Conservation (phyloP, 1,140 invertebrate genomes). For the Drosophila nasuta region DNA sequence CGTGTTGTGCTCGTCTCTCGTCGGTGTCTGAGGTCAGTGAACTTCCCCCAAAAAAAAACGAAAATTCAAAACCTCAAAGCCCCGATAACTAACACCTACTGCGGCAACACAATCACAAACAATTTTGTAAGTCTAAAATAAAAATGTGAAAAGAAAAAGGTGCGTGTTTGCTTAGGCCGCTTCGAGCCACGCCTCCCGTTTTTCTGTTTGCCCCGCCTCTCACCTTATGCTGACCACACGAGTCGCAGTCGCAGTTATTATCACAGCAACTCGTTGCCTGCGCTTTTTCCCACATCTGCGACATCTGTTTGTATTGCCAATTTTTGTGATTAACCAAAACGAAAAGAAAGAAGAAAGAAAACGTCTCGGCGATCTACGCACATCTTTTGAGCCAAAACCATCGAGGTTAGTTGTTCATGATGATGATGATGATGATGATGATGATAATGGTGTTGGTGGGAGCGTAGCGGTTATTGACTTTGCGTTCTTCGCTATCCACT, state of each 20-base stretch:
- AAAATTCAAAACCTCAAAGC: slow-evolving; percentile 4
- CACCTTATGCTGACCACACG: not conserved
- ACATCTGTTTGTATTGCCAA: not conserved
- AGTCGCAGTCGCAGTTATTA: not conserved
- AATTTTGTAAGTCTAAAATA: not conserved
- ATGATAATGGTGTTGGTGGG: slow-evolving; percentile 30
- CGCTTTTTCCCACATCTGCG: slow-evolving; percentile 2
- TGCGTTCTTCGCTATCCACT: slow-evolving; percentile 32
- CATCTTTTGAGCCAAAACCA: not conserved
- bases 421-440: slow-evolving; percentile 5
- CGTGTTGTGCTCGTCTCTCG: slow-evolving; percentile 3
- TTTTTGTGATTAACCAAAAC: slow-evolving; percentile 14
- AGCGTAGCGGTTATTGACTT: slow-evolving; percentile 69
- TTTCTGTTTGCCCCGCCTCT: not conserved
- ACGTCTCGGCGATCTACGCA: not conserved
- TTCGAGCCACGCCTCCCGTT: not conserved
- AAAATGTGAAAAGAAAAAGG: slow-evolving; percentile 31
- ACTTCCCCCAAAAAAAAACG: slow-evolving; percentile 17
- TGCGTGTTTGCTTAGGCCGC: slow-evolving; percentile 76
- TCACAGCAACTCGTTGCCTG: not conserved
- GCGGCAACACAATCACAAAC: not conserved
- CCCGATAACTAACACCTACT: slow-evolving; percentile 11
- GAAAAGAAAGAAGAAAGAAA: not conserved
- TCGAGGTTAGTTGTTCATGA: not conserved
- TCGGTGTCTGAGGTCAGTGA: slow-evolving; percentile 68